These are phyloP conservation scores for Strigamia crassipes DNA, from an alignment of 2,888 invertebrate genomes.

Conservation along the genomic window DNA sequence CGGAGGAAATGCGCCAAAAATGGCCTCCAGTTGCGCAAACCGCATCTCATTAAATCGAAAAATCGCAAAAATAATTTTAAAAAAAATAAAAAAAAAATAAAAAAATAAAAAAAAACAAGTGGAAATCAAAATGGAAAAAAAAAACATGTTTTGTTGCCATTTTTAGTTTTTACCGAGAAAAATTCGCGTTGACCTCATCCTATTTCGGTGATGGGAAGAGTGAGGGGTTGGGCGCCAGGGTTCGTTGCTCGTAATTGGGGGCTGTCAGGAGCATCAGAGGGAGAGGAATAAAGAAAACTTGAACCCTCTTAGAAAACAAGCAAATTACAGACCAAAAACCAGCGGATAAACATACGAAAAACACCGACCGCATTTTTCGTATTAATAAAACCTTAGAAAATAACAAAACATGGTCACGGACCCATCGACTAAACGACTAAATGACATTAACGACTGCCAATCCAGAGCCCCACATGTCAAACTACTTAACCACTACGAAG, in stretches of 20 bases:
- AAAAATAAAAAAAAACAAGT: no score
- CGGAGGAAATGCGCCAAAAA: not conserved
- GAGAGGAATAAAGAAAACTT: slow-evolving; percentile 2
- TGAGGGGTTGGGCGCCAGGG: not conserved
- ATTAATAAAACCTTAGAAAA: not conserved
- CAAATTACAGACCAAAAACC: slow-evolving; percentile 5
- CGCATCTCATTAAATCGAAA: not conserved
- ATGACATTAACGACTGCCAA: not conserved
- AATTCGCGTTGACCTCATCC: not conserved
- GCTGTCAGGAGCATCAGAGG: slow-evolving; percentile 27
- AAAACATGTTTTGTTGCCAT: not conserved
- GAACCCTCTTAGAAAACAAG: not conserved
- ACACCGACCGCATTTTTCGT: not conserved
- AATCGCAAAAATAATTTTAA: no score
- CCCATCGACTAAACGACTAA: not conserved
- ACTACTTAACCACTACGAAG: not conserved
- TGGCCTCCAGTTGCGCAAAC: not conserved
- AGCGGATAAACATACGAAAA: not conserved
- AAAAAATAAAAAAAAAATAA: no score
- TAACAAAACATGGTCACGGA: not conserved
- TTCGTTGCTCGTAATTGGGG: slow-evolving; percentile 26
- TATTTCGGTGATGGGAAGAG: not conserved
- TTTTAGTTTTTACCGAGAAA: not conserved
- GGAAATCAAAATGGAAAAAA: not conserved
- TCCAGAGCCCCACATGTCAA: not conserved